phyloP scores from a whole-genome alignment of 2,888 invertebrate species.

The Sussaba pulchella region DNA sequence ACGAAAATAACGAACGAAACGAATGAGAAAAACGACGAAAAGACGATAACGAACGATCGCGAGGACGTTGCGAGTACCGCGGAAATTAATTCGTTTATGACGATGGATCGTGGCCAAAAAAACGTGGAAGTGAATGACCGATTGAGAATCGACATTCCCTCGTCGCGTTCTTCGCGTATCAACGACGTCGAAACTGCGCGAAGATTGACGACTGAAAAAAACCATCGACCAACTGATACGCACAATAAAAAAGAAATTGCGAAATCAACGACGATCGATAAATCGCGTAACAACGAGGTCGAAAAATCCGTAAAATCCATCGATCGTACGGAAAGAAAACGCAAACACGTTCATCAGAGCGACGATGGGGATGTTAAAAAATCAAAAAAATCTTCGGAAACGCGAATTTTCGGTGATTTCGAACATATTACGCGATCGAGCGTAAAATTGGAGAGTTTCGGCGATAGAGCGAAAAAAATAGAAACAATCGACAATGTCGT shows the following conservation, averaged over 20 bases:
- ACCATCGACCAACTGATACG: slow-evolving; percentile 4
- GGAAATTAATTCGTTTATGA: slow-evolving; percentile 60
- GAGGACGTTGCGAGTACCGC: slow-evolving; percentile 30
- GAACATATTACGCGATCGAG: not conserved
- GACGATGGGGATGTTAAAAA: not conserved
- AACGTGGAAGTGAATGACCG: slow-evolving; percentile 54
- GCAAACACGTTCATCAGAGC: not conserved
- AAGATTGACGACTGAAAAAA: too few species aligned
- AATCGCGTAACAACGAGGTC: too few species aligned
- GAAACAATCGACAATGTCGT: not conserved
- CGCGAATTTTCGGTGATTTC: not conserved
- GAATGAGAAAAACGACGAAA: slow-evolving; percentile 24
- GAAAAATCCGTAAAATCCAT: not conserved
- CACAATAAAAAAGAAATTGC: not conserved
- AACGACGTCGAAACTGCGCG: slow-evolving; percentile 29
- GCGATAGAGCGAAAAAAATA: not conserved
- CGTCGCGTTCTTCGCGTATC: slow-evolving; percentile 27
- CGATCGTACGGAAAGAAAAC: not conserved
- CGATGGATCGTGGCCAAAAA: slow-evolving; percentile 54
- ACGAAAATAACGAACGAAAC: slow-evolving; percentile 51
- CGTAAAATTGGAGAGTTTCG: slow-evolving; percentile 5
- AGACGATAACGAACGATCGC: not conserved
- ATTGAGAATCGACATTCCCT: slow-evolving; percentile 44
- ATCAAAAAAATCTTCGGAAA: not conserved
- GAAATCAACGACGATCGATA: not conserved